A percentile compares a stretch with the other conserved stretches of the same genome.
Evolutionary conservation across 2,113 vertebrate species (phyloP).

Genomic region (Cottus gobio): DNA sequence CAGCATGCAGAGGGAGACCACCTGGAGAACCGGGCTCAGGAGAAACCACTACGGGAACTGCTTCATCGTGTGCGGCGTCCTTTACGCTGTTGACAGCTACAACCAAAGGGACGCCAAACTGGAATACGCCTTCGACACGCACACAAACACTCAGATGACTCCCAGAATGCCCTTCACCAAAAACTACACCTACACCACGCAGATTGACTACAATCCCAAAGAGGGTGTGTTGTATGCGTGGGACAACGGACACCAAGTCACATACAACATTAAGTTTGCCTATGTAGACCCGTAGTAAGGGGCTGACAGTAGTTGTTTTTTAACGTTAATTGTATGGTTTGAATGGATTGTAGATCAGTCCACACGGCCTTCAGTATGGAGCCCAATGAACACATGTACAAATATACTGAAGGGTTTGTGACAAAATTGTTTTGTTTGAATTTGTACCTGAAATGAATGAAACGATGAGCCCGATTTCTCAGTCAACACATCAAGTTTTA

Average conservation of each 20-base stretch:
- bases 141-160: conserved; percentile 97
- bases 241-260: conserved; percentile 98
- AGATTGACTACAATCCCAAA: conserved; percentile 98
- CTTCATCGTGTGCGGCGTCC: conserved; percentile 95
- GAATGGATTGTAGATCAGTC: conserved; percentile 94
- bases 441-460: conserved; percentile 36
- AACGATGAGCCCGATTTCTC: conserved; percentile 31
- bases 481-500: conserved; percentile 36
- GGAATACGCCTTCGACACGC: conserved; percentile 96
- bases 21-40: conserved; percentile 93
- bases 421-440: conserved; percentile 31
- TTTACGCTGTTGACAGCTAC: conserved; percentile 96
- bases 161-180: conserved; percentile 95
- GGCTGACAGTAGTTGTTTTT: conserved; percentile 35
- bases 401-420: conserved; percentile 49
- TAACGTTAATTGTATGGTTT: conserved; percentile 69
- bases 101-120: conserved; percentile 90
- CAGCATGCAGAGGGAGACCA: conserved; percentile 93
- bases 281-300: conserved; percentile 84
- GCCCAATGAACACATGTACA: conserved; percentile 46
- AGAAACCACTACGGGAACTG: conserved; percentile 93
- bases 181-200: conserved; percentile 92
- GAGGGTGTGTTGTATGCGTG: conserved; percentile 94
- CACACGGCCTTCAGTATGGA: conserved; percentile 57
- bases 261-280: conserved; percentile 93